phyloP scores from a whole-genome alignment of 2,797 vertebrate species.

The Rhinella marina region DNA sequence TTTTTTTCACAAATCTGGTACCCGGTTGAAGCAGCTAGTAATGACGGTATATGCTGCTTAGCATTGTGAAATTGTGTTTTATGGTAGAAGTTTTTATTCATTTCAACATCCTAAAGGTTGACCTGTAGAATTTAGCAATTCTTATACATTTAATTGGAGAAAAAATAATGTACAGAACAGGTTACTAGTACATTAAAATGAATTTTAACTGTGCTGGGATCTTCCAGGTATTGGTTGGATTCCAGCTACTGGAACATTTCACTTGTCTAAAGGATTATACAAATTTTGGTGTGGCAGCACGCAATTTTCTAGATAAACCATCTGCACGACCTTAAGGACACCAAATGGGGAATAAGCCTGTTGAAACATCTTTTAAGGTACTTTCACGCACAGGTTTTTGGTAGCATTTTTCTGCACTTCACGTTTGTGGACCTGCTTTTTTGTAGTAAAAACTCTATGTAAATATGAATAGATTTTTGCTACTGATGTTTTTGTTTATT shows the following conservation, averaged over 20 bases:
- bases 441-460: too few species aligned
- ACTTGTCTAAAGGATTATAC: neutral
- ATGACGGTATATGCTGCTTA: neutral
- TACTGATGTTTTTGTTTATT: too few species aligned
- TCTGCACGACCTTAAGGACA: too few species aligned
- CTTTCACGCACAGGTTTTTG: too few species aligned
- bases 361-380: too few species aligned
- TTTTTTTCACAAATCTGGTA: neutral
- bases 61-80: neutral
- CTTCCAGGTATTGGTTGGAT: neutral
- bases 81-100: neutral
- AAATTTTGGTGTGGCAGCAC: too few species aligned
- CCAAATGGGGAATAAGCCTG: too few species aligned
- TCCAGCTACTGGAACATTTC: neutral
- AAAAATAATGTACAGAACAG: neutral
- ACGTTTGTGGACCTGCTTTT: too few species aligned
- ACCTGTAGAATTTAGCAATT: neutral
- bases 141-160: neutral
- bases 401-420: too few species aligned
- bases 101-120: neutral
- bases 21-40: constrained; percentile 5
- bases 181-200: neutral
- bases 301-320: too few species aligned
- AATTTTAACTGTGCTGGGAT: neutral
- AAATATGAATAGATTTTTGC: too few species aligned